A percentile compares a stretch with the other conserved stretches of the same genome.
These are phyloP conservation scores for Idaea dimidiata DNA, from an alignment of 2,888 invertebrate species.

Conservation along the genomic window DNA sequence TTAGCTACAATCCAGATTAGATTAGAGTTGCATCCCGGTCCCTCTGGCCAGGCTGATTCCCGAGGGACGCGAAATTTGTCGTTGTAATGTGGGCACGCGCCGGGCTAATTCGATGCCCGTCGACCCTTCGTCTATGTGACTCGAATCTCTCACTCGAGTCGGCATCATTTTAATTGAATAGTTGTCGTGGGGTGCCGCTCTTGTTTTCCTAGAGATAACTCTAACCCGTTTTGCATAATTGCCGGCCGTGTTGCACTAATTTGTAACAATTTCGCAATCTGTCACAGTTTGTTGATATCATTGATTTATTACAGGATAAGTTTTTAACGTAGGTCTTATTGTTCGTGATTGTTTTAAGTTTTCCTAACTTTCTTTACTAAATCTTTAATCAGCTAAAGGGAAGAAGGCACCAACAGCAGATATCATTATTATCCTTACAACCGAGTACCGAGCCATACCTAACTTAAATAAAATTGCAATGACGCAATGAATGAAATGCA, in stretches of 20 bases:
- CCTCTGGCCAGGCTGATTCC: slow-evolving; percentile 39
- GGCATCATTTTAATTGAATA: slow-evolving; percentile 80
- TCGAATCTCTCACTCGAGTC: slow-evolving; percentile 65
- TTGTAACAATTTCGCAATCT: slow-evolving; percentile 75
- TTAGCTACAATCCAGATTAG: slow-evolving; percentile 80
- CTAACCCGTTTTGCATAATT: slow-evolving; percentile 77
- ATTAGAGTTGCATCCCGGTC: slow-evolving; percentile 75
- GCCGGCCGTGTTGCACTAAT: slow-evolving; percentile 65
- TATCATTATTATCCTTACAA: no score
- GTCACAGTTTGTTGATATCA: slow-evolving; percentile 51
- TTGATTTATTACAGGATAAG: slow-evolving; percentile 33
- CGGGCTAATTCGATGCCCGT: slow-evolving; percentile 73
- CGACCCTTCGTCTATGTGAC: slow-evolving; percentile 71
- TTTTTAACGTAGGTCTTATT: slow-evolving; percentile 14
- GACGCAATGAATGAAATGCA: no score
- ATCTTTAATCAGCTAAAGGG: no score
- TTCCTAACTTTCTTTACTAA: neutral
- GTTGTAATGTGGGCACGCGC: slow-evolving; percentile 79
- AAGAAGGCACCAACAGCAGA: no score
- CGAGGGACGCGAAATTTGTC: slow-evolving; percentile 73
- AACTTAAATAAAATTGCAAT: no score
- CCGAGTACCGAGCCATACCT: no score
- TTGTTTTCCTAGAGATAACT: slow-evolving; percentile 77
- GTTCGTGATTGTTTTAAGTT: neutral
- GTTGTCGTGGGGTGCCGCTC: slow-evolving; percentile 62